These are phyloP conservation scores for Pygocentrus nattereri DNA, from an alignment of 2,797 vertebrate species.

Conservation along the genomic window DNA sequence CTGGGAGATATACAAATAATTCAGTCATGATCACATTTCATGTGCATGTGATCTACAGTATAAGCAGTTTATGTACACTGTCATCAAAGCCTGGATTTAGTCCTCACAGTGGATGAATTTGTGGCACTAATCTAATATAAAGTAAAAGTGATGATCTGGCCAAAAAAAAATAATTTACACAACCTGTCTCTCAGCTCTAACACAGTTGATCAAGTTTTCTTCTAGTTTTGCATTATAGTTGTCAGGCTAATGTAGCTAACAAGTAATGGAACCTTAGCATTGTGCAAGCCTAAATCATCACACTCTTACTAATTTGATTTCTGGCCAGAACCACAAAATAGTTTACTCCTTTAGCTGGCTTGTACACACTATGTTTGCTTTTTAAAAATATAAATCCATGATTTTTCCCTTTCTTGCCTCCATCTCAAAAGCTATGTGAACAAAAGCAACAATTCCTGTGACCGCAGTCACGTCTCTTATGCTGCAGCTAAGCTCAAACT, in stretches of 20 bases:
- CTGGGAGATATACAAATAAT: not conserved
- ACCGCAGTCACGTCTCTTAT: slow-evolving; percentile 9
- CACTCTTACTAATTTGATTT: not conserved
- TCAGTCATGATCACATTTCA: not conserved
- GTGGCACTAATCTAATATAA: too few species aligned
- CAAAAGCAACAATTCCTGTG: not conserved
- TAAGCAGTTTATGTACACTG: not conserved
- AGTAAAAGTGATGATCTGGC: too few species aligned
- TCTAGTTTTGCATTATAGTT: not conserved
- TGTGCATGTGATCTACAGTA: not conserved
- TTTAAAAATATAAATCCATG: not conserved
- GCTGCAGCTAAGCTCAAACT: not conserved
- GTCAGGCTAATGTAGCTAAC: not conserved
- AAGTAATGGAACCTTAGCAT: not conserved
- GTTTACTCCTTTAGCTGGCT: not conserved
- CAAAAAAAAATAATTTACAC: not conserved
- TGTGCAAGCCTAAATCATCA: not conserved
- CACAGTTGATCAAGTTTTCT: not conserved
- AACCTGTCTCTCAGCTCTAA: not conserved
- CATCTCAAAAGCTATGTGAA: not conserved
- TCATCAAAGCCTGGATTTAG: not conserved
- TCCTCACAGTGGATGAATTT: not conserved
- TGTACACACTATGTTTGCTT: not conserved
- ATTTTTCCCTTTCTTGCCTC: slow-evolving; percentile 6
- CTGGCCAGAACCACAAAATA: not conserved